These are phyloP conservation scores for Ophioderma brevispina DNA, from an alignment of 35 echinoderm and acorn worm species.

Conservation along the genomic window DNA sequence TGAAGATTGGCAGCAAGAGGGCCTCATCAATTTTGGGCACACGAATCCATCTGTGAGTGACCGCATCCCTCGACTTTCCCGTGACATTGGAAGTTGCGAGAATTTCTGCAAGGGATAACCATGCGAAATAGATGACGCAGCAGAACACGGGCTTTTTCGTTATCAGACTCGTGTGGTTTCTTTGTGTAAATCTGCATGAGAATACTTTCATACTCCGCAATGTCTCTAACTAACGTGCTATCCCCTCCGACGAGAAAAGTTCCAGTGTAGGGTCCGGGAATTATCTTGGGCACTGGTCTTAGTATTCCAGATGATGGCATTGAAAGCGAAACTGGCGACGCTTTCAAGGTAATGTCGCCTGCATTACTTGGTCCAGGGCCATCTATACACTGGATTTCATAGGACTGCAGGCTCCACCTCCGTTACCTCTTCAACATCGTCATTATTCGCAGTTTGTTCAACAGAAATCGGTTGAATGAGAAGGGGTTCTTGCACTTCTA, in stretches of 20 bases:
- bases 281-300: not conserved
- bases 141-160: not conserved
- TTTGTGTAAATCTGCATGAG: conserved; percentile 1
- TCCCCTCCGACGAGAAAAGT: not conserved
- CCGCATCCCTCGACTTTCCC: not conserved
- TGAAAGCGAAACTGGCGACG: not conserved
- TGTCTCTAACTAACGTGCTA: not conserved
- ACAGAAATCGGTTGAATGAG: no score
- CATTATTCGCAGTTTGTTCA: not conserved
- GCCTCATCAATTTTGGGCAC: not conserved
- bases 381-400: not conserved
- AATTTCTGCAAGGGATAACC: not conserved
- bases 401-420: not conserved
- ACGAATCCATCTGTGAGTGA: not conserved
- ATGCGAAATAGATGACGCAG: not conserved
- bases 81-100: not conserved
- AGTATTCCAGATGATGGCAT: not conserved
- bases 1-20: not conserved
- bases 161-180: not conserved
- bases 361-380: not conserved
- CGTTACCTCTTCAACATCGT: not conserved
- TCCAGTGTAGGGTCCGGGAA: not conserved
- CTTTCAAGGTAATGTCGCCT: not conserved
- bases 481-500: no score
- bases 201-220: not conserved